phyloP scores from a whole-genome alignment of 2,113 vertebrate genomes.

The Mobula birostris region DNA sequence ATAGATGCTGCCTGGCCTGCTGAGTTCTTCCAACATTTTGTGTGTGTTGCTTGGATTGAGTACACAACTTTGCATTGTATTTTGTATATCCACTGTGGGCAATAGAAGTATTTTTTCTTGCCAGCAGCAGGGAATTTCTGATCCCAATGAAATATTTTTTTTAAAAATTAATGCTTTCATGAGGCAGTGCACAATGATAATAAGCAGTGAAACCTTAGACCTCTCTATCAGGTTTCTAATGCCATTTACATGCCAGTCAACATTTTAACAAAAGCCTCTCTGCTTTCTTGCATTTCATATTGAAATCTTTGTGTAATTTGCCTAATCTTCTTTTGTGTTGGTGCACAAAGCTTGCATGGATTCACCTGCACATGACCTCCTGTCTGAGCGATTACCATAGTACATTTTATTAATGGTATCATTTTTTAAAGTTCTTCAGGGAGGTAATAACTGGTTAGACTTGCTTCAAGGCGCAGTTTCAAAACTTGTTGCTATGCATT shows the following conservation, averaged over 20 bases:
- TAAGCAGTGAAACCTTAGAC: background rate
- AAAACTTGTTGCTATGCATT: slow-evolving; percentile 1
- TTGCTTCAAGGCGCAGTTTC: slow-evolving; percentile 1
- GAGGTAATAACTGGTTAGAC: slow-evolving; percentile 10
- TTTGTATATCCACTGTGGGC: background rate
- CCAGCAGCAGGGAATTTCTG: background rate
- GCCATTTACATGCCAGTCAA: slow-evolving; percentile 40
- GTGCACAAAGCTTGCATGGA: slow-evolving; percentile 40
- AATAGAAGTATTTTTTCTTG: background rate
- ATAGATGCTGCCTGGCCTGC: too few species aligned
- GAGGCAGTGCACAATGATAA: background rate
- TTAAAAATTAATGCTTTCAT: background rate
- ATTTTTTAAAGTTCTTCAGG: slow-evolving; percentile 5
- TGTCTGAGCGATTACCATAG: slow-evolving; percentile 18
- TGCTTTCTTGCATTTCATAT: slow-evolving; percentile 39
- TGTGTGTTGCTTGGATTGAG: too few species aligned
- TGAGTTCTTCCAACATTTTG: too few species aligned
- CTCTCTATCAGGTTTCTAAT: slow-evolving; percentile 38
- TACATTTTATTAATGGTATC: background rate
- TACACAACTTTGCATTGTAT: background rate
- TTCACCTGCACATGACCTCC: slow-evolving; percentile 38
- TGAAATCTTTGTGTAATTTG: slow-evolving; percentile 40
- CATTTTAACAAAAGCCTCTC: slow-evolving; percentile 39
- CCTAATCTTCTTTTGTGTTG: slow-evolving; percentile 39
- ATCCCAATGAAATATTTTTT: slow-evolving; percentile 21